These are phyloP conservation scores for Odobenus rosmarus DNA, from an alignment of 2,113 vertebrate genomes.

Conservation along the genomic window DNA sequence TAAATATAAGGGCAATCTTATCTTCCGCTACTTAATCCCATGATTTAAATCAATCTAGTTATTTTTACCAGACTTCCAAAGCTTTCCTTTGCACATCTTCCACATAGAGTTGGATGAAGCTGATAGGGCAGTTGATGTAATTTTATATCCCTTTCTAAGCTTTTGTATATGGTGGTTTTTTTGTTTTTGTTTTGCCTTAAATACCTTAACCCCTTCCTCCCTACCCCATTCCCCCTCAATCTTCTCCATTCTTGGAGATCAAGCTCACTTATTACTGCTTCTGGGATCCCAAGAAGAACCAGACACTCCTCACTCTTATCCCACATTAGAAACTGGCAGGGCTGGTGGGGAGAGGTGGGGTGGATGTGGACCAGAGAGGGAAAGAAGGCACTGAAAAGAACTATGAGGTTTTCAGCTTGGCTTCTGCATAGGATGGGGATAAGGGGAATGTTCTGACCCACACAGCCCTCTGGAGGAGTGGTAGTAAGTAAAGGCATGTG, in stretches of 20 bases:
- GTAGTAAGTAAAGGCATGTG: not conserved
- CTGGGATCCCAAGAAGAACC: not conserved
- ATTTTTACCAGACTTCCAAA: not conserved
- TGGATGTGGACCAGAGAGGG: not conserved
- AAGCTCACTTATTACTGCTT: not conserved
- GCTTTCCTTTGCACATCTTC: not conserved
- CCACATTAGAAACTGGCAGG: not conserved
- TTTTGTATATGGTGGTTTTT: no score
- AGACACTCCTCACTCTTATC: not conserved
- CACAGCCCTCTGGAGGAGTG: not conserved
- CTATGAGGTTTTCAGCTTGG: not conserved
- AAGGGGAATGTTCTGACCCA: not conserved
- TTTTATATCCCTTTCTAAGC: not conserved
- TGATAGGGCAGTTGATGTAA: no score
- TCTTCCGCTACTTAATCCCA: not conserved
- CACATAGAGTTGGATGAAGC: not conserved
- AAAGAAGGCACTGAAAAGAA: not conserved
- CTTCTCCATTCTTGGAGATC: not conserved
- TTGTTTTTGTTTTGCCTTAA: not conserved
- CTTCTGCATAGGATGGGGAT: not conserved
- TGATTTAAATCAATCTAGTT: not conserved
- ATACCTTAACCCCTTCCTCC: not conserved
- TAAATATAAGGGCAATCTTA: not conserved
- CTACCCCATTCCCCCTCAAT: not conserved
- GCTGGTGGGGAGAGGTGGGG: not conserved